Percentiles rank a stretch among this genome's conserved stretches.
Evolutionary conservation across 2,797 vertebrate genomes (phyloP).

Genomic region (Cygnus olor): DNA sequence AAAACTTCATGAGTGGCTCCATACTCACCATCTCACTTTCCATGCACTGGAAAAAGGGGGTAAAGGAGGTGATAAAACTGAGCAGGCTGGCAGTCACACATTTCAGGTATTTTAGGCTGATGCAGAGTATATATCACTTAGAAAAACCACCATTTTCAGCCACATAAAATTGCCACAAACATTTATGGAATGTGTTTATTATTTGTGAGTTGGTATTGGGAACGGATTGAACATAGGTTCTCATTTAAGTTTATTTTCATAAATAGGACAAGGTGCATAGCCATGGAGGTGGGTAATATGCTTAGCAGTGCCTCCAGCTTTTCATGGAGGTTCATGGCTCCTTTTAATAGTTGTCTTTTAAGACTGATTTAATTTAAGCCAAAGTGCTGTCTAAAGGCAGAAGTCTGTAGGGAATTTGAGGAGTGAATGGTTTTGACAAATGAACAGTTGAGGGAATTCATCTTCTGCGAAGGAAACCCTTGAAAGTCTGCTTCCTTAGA

Average conservation of each 20-base stretch:
- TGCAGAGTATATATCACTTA: too few species aligned
- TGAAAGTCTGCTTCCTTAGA: not conserved
- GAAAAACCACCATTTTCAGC: not conserved
- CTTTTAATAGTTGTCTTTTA: not conserved
- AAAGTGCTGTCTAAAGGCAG: not conserved
- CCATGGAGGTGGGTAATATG: not conserved
- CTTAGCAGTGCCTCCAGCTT: not conserved
- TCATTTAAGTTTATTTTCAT: not conserved
- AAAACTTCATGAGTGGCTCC: not conserved
- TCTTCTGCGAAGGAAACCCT: not conserved
- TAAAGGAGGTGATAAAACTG: not conserved
- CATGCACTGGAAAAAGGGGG: not conserved
- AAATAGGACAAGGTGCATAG: not conserved
- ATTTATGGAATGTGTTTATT: not conserved
- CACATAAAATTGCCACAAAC: rapidly evolving
- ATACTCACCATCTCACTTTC: not conserved
- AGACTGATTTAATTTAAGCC: not conserved
- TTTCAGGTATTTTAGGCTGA: not conserved
- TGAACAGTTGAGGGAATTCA: not conserved
- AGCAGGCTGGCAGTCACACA: not conserved
- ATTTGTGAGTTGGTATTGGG: rapidly evolving
- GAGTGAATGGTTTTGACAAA: not conserved
- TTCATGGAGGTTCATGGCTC: not conserved
- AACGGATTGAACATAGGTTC: not conserved
- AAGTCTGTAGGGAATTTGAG: not conserved